Percentiles rank a stretch among this genome's conserved stretches.
These are phyloP conservation scores for Xenentodon cancila DNA, from an alignment of 2,797 vertebrate genomes.

Conservation along the genomic window DNA sequence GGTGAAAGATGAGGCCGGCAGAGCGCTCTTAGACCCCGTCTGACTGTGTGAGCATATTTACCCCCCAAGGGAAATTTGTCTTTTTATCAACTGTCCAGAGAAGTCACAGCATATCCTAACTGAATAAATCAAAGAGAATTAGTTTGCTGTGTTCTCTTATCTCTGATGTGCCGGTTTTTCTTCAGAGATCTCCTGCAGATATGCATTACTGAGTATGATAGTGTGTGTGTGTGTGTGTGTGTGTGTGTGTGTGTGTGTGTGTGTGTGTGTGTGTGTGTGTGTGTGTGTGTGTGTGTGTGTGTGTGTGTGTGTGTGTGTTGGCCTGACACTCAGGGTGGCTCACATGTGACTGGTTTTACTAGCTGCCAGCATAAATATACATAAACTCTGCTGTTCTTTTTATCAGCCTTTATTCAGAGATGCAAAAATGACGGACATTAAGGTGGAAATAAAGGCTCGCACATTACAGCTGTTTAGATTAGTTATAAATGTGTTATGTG, in stretches of 20 bases:
- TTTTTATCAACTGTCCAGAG: slow-evolving; percentile 85
- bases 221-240: slow-evolving; percentile 6
- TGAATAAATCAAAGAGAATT: slow-evolving; percentile 83
- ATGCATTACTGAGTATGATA: slow-evolving; percentile 16
- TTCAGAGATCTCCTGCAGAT: slow-evolving; percentile 61
- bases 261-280: neutral
- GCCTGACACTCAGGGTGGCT: slow-evolving; percentile 36
- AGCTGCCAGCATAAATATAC: slow-evolving; percentile 12
- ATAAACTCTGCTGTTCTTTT: slow-evolving; percentile 5
- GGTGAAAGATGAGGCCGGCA: slow-evolving; percentile 78
- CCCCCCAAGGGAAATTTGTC: slow-evolving; percentile 77
- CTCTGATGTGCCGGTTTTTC: slow-evolving; percentile 63
- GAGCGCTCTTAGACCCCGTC: slow-evolving; percentile 57
- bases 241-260: slow-evolving; percentile 17
- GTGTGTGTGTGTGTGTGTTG: slow-evolving; percentile 17
- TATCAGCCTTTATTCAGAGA: slow-evolving; percentile 26
- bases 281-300: slow-evolving; percentile 25
- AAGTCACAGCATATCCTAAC: slow-evolving; percentile 67
- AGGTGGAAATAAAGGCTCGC: neutral
- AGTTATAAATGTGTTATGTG: neutral
- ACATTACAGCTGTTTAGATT: neutral
- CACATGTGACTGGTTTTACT: slow-evolving; percentile 33
- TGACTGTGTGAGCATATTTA: slow-evolving; percentile 51
- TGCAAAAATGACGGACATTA: slow-evolving; percentile 2
- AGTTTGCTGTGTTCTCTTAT: slow-evolving; percentile 72